These are phyloP conservation scores for Hyperoodon ampullatus DNA, from an alignment of 2,113 vertebrate species.

Conservation along the genomic window DNA sequence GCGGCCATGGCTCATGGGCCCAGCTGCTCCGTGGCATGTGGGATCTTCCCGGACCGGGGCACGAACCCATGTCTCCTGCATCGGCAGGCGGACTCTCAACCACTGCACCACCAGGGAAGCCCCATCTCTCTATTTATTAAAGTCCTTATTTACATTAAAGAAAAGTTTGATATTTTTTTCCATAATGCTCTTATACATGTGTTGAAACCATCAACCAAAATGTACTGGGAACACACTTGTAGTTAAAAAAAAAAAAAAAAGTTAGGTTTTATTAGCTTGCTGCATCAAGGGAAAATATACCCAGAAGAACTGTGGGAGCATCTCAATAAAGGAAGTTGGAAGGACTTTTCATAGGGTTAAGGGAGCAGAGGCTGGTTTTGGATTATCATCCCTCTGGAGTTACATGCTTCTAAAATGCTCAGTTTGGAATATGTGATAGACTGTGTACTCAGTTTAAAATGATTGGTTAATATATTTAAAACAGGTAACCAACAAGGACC, in stretches of 20 bases:
- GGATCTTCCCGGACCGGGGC: too few relatives aligned
- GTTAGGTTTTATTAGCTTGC: background rate
- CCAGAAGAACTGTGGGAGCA: background rate
- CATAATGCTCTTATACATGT: background rate
- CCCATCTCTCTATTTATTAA: background rate
- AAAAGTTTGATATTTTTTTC: slow-evolving; percentile 9
- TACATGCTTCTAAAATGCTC: background rate
- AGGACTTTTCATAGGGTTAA: background rate
- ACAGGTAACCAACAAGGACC: background rate
- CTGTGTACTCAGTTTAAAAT: background rate
- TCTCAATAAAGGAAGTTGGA: background rate
- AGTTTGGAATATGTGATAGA: background rate
- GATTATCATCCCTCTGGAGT: background rate
- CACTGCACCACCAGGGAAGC: too few relatives aligned
- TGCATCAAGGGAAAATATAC: background rate
- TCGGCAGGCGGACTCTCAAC: too few relatives aligned
- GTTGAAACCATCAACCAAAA: background rate
- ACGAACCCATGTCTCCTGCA: too few relatives aligned
- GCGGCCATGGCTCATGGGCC: too few relatives aligned
- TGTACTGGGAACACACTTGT: background rate
- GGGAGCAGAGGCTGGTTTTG: background rate
- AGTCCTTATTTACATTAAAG: background rate
- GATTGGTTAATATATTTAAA: background rate
- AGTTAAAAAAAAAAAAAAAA: background rate
- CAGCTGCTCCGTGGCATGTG: too few relatives aligned